Conservation (phyloP, 2,797 vertebrate species). For the Discoglossus pictus region DNA sequence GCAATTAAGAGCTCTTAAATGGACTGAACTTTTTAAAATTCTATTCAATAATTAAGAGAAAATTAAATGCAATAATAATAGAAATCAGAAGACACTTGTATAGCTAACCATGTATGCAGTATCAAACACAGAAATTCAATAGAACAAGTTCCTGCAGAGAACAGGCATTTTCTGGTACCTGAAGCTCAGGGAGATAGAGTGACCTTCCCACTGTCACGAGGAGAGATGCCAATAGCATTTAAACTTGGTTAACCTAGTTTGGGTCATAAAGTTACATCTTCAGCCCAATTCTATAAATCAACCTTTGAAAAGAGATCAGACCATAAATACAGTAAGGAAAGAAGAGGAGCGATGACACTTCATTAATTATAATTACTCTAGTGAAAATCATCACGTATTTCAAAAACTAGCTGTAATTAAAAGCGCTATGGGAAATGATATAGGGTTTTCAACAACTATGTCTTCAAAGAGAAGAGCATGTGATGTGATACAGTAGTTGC, state of each 20-base stretch:
- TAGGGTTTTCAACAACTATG: constrained; percentile 25
- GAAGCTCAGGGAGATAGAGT: constrained; percentile 1
- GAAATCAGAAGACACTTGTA: too few species aligned
- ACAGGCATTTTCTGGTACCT: constrained; percentile 3
- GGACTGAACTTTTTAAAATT: neutral
- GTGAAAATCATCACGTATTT: constrained; percentile 47
- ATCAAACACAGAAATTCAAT: neutral
- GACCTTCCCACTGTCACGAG: constrained; percentile 37
- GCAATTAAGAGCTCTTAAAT: neutral
- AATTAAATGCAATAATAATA: neutral
- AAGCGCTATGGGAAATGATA: constrained; percentile 39
- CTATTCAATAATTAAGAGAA: neutral
- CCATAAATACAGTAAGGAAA: constrained; percentile 38
- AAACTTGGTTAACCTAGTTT: constrained; percentile 1
- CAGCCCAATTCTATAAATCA: constrained; percentile 41
- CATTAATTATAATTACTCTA: constrained; percentile 50
- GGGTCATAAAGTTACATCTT: constrained; percentile 23
- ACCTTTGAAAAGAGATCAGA: constrained; percentile 16
- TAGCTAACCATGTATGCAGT: neutral
- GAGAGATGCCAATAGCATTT: neutral
- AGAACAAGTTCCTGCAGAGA: constrained; percentile 4
- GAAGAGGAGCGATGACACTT: constrained; percentile 46
- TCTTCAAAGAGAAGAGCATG: constrained; percentile 40
- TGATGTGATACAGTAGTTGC: too few species aligned
- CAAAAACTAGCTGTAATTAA: constrained; percentile 42